These are phyloP conservation scores for Chionomys nivalis DNA, from an alignment of 2,113 vertebrate genomes.

Conservation along the genomic window DNA sequence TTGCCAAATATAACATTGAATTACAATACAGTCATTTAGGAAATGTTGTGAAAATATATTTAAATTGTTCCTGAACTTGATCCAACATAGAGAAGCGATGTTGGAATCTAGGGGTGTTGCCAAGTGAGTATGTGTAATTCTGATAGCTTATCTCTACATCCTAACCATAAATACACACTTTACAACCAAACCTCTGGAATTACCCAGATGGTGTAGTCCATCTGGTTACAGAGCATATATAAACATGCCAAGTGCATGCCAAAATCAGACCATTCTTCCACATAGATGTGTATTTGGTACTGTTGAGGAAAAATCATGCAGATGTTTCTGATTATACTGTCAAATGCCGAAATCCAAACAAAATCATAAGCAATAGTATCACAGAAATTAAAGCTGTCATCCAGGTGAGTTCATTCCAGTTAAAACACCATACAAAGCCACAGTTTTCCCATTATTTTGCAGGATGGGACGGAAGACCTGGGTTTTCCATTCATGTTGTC, in stretches of 20 bases:
- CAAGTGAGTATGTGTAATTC: conserved; percentile 46
- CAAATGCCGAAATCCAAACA: conserved; percentile 43
- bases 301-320: conserved; percentile 17
- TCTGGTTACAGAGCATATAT: not conserved
- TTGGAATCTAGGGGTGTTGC: conserved; percentile 28
- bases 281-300: not conserved
- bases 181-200: conserved; percentile 26
- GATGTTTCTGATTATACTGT: conserved; percentile 46
- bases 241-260: conserved; percentile 32
- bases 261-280: not conserved
- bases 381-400: not conserved
- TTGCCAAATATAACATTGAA: conserved; percentile 77
- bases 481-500: conserved; percentile 5
- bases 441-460: not conserved
- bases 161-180: conserved; percentile 52
- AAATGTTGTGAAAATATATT: conserved; percentile 67
- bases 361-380: conserved; percentile 19
- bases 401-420: not conserved
- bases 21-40: conserved; percentile 67
- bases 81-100: conserved; percentile 52
- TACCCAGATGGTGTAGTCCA: not conserved
- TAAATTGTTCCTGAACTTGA: conserved; percentile 65
- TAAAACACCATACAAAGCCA: conserved; percentile 9
- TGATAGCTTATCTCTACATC: conserved; percentile 53
- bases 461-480: not conserved